Percentiles rank a stretch among this genome's conserved stretches.
Evolutionary conservation across 2,113 vertebrate genomes (phyloP).

Genomic region (Donacobius atricapilla): DNA sequence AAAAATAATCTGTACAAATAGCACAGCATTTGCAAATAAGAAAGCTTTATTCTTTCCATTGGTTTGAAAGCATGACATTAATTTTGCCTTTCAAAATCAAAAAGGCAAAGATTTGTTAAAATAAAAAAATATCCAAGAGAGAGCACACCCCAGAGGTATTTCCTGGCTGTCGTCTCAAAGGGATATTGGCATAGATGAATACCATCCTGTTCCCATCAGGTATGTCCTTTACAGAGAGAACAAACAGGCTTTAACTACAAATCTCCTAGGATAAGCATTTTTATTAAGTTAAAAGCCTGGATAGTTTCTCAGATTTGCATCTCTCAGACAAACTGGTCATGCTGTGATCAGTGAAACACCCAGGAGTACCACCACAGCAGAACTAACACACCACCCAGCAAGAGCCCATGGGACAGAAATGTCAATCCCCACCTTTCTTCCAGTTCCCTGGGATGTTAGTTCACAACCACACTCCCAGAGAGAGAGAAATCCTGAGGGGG

Average conservation of each 20-base stretch:
- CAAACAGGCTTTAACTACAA: not conserved
- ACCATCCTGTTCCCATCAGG: not conserved
- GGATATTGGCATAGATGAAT: not conserved
- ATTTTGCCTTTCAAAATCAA: not conserved
- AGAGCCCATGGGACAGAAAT: not conserved
- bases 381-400: not conserved
- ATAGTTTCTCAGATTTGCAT: not conserved
- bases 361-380: not conserved
- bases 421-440: not conserved
- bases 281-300: not conserved
- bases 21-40: not conserved
- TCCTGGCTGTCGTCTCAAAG: not conserved
- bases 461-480: not conserved
- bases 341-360: not conserved
- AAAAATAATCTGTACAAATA: not conserved
- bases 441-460: fast-evolving
- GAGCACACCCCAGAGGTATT: not conserved
- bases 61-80: not conserved
- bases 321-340: not conserved
- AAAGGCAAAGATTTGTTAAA: not conserved
- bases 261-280: not conserved
- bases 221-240: not conserved
- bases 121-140: not conserved
- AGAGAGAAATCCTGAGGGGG: not conserved
- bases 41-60: not conserved